These are phyloP conservation scores for Aspidapion aeneum DNA, from an alignment of 2,888 invertebrate genomes.

Conservation along the genomic window DNA sequence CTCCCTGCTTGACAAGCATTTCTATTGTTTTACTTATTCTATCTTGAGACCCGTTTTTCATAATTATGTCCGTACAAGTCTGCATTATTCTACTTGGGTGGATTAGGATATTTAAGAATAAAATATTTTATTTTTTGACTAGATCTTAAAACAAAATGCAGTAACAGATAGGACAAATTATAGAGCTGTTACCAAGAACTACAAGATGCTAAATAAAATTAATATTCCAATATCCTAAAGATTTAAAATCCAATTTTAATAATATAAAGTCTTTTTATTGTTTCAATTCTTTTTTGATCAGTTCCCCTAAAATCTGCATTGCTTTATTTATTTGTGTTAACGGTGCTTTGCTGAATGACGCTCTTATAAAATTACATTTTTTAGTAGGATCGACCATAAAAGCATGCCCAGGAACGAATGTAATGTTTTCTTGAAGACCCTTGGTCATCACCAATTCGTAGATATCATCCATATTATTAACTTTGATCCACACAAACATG, in stretches of 20 bases:
- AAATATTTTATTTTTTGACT: constrained; percentile 60
- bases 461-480: constrained; percentile 65
- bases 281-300: constrained; percentile 63
- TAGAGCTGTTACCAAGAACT: too few relatives aligned
- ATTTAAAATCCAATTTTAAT: too few relatives aligned
- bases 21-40: constrained; percentile 73
- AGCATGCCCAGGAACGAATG: constrained; percentile 71
- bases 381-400: constrained; percentile 61
- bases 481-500: constrained; percentile 75
- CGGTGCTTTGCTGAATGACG: constrained; percentile 67
- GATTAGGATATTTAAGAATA: constrained; percentile 61
- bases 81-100: constrained; percentile 59
- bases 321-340: constrained; percentile 64
- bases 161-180: too few relatives aligned
- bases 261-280: too few relatives aligned
- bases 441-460: constrained; percentile 68
- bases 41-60: constrained; percentile 75
- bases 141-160: too few relatives aligned
- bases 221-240: too few relatives aligned
- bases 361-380: constrained; percentile 65
- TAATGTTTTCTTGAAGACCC: constrained; percentile 64
- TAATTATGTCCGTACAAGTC: constrained; percentile 61
- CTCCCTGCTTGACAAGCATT: constrained; percentile 65
- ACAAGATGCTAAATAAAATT: too few relatives aligned
- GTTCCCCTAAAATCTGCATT: constrained; percentile 55